Percentiles rank a stretch among this genome's conserved stretches.
These are phyloP conservation scores for Hydractinia symbiolongicarpus DNA, from an alignment of 30 jellyfish, hydroid and myxozoan species.

Conservation along the genomic window DNA sequence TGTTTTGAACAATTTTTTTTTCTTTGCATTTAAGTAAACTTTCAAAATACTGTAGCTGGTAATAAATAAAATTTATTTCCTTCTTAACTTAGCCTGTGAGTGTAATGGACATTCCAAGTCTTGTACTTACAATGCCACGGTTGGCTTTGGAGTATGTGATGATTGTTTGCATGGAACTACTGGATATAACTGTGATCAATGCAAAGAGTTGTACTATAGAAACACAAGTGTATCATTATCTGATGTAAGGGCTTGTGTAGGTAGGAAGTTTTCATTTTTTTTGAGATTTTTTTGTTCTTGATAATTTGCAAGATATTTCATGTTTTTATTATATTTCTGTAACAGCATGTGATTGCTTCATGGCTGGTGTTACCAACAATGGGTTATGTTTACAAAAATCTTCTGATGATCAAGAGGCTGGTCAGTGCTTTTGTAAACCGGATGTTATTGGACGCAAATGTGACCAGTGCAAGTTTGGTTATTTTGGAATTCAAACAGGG, in stretches of 20 bases:
- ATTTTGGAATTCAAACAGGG: slow-evolving; percentile 54
- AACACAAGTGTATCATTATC: slow-evolving; percentile 44
- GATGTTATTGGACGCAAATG: slow-evolving; percentile 62
- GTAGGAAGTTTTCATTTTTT: slow-evolving; percentile 33
- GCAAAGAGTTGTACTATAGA: slow-evolving; percentile 66
- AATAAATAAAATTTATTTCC: not conserved
- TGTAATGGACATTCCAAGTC: slow-evolving; percentile 57
- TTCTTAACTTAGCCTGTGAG: slow-evolving; percentile 44
- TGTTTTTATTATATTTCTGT: not conserved
- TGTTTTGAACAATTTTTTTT: too few species aligned
- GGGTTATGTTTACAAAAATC: slow-evolving; percentile 46
- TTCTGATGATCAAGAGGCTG: slow-evolving; percentile 30
- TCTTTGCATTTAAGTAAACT: too few species aligned
- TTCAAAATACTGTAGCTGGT: too few species aligned
- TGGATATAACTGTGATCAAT: slow-evolving; percentile 53
- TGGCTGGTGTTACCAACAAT: slow-evolving; percentile 49
- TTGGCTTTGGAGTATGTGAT: slow-evolving; percentile 65
- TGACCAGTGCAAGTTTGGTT: slow-evolving; percentile 66
- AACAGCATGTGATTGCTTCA: slow-evolving; percentile 65
- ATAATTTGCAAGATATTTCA: not conserved
- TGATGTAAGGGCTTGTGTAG: slow-evolving; percentile 36
- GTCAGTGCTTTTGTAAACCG: slow-evolving; percentile 65
- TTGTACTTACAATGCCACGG: slow-evolving; percentile 58
- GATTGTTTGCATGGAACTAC: slow-evolving; percentile 63
- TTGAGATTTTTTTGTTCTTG: not conserved